phyloP scores from a whole-genome alignment of 2,113 vertebrate genomes.

The Regulus satrapa region DNA sequence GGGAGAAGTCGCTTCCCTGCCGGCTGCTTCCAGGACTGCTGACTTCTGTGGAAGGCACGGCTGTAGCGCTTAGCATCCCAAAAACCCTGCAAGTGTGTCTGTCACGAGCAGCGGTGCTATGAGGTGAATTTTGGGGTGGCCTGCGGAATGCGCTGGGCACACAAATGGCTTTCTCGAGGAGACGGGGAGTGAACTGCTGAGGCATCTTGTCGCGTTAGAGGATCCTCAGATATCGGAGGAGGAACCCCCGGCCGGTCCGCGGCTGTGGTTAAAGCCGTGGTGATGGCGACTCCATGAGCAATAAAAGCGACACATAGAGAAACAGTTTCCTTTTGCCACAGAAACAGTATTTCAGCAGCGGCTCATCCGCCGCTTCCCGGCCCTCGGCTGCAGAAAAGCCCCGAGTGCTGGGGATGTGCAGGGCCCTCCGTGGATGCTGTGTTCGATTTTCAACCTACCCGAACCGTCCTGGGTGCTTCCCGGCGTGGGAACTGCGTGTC shows the following conservation, averaged over 20 bases:
- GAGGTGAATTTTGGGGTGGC: neutral
- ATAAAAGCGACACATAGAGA: neutral
- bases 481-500: accelerated
- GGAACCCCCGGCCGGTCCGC: neutral
- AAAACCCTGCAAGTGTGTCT: no score
- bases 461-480: neutral
- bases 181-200: neutral
- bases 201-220: accelerated
- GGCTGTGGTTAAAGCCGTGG: neutral
- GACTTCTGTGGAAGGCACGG: accelerated
- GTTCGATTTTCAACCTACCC: neutral
- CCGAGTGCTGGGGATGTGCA: accelerated
- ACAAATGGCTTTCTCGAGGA: accelerated
- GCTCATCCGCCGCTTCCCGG: neutral
- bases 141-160: accelerated
- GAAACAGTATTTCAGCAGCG: neutral
- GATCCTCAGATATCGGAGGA: neutral
- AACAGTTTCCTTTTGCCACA: neutral
- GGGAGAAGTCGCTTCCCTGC: neutral
- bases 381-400: neutral
- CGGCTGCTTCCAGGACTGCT: neutral
- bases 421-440: neutral
- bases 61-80: neutral
- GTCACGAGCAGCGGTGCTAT: accelerated
- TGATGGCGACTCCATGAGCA: neutral